Evolutionary conservation across 2,797 vertebrate species (phyloP), one percentile per base, ranked within the genome.

Genomic region (Hippoglossus hippoglossus): DNA sequence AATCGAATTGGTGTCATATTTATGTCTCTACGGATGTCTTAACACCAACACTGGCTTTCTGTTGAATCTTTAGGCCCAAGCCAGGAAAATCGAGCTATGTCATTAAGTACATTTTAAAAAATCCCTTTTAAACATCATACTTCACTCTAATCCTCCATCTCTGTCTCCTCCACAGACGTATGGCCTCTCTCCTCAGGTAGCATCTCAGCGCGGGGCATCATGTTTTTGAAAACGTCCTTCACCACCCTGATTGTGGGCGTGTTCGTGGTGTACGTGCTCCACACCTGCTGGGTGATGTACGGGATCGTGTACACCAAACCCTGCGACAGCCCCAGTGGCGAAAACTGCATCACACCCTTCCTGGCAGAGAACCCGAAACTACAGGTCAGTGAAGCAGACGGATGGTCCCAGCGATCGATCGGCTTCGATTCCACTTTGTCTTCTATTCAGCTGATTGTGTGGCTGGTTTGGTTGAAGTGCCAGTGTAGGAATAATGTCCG

Each of bases 201-300:
- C 26, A 57, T 6, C 44, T 63, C 71, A 2, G 31, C 60, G 0
- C 50, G 0, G 0, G 64, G 22, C 81, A 81, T 69, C 80, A 95
- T 95, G 94, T 94, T 95, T 77, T 91, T 95, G 58, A 95, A 94
- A 81, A 92, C 94, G 63, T 98, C 97, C 0, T 96, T 99, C 90
- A 99, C 97, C 87, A 94, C 95, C 77, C 91, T 98, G 87, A 94
- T 96, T 28, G 95, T 99, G 80, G 97, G 97, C 53, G 95, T 98
- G 75, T 99, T 98, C 77, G 94, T 96, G 75, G 95, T 98, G 49
- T 99, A 99, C 59, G 96, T 99, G 87, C 94, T 94, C 74, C 97
- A 99, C 93, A 99, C 97, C 75, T 98, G 97, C 92, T 98, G 97
- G 97, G 97, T 99, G 58, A 98, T 99, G 97, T 98, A 96, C 51